These are phyloP conservation scores for Aradophagus sp. DNA, from an alignment of 1,140 invertebrate species.

Conservation along the genomic window DNA sequence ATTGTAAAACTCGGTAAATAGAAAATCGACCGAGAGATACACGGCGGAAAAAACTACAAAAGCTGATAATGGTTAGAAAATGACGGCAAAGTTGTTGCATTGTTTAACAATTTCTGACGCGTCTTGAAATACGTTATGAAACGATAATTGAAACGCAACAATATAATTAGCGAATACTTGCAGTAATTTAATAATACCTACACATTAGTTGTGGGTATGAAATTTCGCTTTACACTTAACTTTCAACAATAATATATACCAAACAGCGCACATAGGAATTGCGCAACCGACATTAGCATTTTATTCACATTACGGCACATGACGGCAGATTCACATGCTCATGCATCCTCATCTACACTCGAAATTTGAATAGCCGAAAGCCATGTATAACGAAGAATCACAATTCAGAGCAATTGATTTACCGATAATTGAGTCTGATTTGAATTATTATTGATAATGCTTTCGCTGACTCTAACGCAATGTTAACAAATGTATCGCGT, in stretches of 20 bases:
- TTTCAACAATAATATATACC: conserved; percentile 43
- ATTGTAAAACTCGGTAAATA: too few species aligned
- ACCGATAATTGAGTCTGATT: conserved; percentile 44
- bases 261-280: conserved; percentile 34
- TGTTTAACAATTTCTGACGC: too few species aligned
- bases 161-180: conserved; percentile 5
- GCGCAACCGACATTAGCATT: conserved; percentile 42
- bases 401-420: conserved; percentile 49
- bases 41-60: too few species aligned
- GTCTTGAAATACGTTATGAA: too few species aligned
- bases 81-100: too few species aligned
- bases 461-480: conserved; percentile 30
- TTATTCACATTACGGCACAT: conserved; percentile 44
- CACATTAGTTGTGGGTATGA: conserved; percentile 11
- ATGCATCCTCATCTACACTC: conserved; percentile 46
- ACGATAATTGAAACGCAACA: too few species aligned
- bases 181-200: conserved; percentile 9
- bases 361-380: conserved; percentile 47
- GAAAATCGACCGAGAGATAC: too few species aligned
- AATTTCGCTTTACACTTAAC: conserved; percentile 26
- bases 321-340: conserved; percentile 45
- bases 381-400: conserved; percentile 49
- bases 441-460: conserved; percentile 52
- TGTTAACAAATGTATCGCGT: conserved; percentile 34
- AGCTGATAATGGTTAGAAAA: too few species aligned